These are phyloP conservation scores for Gopherus flavomarginatus DNA, from an alignment of 2,113 vertebrate species.

Conservation along the genomic window DNA sequence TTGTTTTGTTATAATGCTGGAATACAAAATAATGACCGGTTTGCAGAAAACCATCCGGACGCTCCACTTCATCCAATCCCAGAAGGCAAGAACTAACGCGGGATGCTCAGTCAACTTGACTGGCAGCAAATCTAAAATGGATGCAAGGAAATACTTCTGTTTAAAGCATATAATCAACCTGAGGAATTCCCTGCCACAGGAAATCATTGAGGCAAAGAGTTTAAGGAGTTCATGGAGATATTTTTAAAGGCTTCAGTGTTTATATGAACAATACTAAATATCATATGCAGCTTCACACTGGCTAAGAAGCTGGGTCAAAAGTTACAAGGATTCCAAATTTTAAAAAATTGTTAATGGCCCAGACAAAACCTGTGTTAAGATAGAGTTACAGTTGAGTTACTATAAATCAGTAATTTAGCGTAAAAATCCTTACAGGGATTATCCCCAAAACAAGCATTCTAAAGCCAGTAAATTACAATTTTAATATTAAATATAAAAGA, in stretches of 20 bases:
- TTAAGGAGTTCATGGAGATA: slow-evolving; percentile 52
- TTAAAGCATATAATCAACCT: slow-evolving; percentile 58
- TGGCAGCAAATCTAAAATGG: slow-evolving; percentile 60
- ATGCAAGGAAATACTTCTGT: slow-evolving; percentile 61
- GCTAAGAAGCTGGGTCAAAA: not conserved
- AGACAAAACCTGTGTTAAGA: not conserved
- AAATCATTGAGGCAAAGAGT: slow-evolving; percentile 48
- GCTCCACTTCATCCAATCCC: not conserved
- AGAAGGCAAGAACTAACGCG: not conserved
- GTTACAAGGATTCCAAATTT: not conserved
- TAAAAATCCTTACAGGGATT: not conserved
- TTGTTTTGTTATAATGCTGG: not conserved
- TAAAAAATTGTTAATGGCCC: not conserved
- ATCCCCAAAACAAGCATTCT: not conserved
- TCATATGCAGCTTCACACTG: not conserved
- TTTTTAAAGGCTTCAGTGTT: slow-evolving; percentile 43
- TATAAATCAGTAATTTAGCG: not conserved
- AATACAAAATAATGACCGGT: slow-evolving; percentile 49
- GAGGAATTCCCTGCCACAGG: slow-evolving; percentile 63
- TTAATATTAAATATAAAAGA: not conserved
- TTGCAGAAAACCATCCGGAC: not conserved
- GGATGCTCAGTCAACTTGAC: slow-evolving; percentile 12
- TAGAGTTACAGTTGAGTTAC: not conserved
- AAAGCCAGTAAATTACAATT: not conserved
- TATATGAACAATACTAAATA: not conserved